These are phyloP conservation scores for Microcebus murinus DNA, from an alignment of 2,113 vertebrate species.

Conservation along the genomic window DNA sequence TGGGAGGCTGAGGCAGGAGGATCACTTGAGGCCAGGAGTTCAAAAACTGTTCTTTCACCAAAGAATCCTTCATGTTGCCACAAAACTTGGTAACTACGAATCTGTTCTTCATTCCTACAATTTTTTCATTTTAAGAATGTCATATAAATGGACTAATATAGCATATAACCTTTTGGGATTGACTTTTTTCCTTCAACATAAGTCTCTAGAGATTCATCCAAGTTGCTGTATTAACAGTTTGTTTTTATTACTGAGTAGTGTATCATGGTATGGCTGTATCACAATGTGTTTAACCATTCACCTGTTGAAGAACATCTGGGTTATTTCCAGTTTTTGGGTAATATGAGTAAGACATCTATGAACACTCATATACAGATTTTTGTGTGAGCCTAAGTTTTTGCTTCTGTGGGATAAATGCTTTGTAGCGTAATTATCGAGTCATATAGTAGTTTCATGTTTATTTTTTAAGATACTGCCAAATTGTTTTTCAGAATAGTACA, in stretches of 20 bases:
- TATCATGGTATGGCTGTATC: neutral
- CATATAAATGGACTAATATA: neutral
- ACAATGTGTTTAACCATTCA: neutral
- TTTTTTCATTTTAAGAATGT: neutral
- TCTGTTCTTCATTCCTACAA: neutral
- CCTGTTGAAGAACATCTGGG: neutral
- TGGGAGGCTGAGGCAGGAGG: too few relatives aligned
- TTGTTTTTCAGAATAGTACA: neutral
- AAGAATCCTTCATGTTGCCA: neutral
- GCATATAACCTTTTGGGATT: neutral
- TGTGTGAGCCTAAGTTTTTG: neutral
- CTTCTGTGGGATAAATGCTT: neutral
- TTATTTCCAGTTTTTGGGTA: neutral
- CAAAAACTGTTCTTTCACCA: neutral
- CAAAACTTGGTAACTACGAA: neutral
- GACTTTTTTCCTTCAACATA: neutral
- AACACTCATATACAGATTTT: neutral
- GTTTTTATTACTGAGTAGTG: neutral
- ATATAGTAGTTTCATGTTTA: neutral
- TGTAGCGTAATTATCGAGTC: neutral
- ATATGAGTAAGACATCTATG: neutral
- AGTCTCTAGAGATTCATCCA: neutral
- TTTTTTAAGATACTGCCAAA: neutral
- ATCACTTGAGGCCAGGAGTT: too few relatives aligned
- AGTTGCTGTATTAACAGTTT: neutral